A percentile compares a stretch with the other conserved stretches of the same genome.
Conservation (phyloP, 2,888 invertebrate genomes). For the Sturmia bella region DNA sequence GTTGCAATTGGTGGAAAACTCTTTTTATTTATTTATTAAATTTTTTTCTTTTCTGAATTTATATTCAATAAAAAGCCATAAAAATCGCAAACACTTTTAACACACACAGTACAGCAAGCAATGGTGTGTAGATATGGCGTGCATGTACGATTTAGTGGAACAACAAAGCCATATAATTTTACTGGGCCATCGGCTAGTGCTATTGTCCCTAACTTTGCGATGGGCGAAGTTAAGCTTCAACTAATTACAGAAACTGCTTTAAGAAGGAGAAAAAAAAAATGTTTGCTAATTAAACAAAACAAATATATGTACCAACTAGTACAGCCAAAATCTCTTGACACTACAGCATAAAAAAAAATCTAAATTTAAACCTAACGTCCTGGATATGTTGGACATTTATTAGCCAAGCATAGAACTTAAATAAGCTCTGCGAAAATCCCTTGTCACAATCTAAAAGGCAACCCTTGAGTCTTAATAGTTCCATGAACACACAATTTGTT, state of each 20-base stretch:
- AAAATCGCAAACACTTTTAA: constrained; percentile 45
- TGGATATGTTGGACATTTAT: too few species aligned
- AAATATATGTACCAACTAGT: too few species aligned
- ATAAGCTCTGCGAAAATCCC: too few species aligned
- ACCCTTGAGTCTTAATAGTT: neutral
- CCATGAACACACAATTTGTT: constrained; percentile 53
- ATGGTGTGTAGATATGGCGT: neutral
- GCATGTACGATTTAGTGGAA: constrained; percentile 3
- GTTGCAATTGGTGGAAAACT: constrained; percentile 55
- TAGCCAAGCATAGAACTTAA: too few species aligned
- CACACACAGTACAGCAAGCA: neutral
- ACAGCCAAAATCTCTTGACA: too few species aligned
- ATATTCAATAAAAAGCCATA: constrained; percentile 61
- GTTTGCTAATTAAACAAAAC: constrained; percentile 42
- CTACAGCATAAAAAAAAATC: too few species aligned
- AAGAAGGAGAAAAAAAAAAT: constrained; percentile 18
- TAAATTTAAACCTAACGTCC: too few species aligned
- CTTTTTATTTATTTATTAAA: constrained; percentile 10
- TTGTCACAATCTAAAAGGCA: neutral
- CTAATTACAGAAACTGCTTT: constrained; percentile 1
- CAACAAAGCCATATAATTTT: constrained; percentile 32
- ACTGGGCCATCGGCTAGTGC: neutral
- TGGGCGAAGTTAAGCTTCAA: constrained; percentile 48
- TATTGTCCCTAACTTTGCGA: constrained; percentile 35
- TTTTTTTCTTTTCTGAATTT: constrained; percentile 34